phyloP scores from a whole-genome alignment of 2,113 vertebrate genomes.

The Amphiprion ocellaris region DNA sequence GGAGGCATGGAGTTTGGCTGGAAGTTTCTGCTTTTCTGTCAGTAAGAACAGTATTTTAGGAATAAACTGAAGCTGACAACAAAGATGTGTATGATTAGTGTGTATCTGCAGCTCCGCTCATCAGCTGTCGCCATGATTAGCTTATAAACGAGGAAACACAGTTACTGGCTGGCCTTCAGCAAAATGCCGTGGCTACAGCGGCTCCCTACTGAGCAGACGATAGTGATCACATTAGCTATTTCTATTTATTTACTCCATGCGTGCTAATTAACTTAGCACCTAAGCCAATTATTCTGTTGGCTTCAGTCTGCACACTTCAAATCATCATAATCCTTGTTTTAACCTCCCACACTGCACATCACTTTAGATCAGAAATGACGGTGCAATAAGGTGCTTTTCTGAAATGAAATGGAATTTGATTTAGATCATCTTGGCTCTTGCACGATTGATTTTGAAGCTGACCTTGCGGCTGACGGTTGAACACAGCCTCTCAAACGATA shows the following conservation, averaged over 20 bases:
- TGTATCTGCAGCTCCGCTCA: background rate
- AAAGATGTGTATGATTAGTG: background rate
- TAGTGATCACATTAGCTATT: conserved; percentile 28
- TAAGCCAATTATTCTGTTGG: background rate
- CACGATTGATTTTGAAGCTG: background rate
- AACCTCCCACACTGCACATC: background rate
- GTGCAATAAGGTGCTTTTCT: background rate
- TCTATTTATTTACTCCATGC: conserved; percentile 28
- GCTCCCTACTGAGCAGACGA: background rate
- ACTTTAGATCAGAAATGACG: background rate
- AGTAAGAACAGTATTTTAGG: background rate
- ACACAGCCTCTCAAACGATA: background rate
- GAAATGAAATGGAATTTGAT: background rate
- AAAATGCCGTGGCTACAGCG: background rate
- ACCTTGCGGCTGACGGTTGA: background rate
- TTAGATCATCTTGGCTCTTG: background rate
- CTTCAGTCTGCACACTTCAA: background rate
- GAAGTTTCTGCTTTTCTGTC: background rate
- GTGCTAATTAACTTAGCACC: conserved; percentile 1
- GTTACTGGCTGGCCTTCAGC: background rate
- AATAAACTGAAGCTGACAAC: background rate
- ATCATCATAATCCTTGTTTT: background rate
- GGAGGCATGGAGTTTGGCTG: background rate
- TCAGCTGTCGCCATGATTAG: background rate
- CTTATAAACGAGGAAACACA: conserved; percentile 4